Evolutionary conservation across 2,888 invertebrate genomes (phyloP).

Genomic region (Nemoura dubitans): DNA sequence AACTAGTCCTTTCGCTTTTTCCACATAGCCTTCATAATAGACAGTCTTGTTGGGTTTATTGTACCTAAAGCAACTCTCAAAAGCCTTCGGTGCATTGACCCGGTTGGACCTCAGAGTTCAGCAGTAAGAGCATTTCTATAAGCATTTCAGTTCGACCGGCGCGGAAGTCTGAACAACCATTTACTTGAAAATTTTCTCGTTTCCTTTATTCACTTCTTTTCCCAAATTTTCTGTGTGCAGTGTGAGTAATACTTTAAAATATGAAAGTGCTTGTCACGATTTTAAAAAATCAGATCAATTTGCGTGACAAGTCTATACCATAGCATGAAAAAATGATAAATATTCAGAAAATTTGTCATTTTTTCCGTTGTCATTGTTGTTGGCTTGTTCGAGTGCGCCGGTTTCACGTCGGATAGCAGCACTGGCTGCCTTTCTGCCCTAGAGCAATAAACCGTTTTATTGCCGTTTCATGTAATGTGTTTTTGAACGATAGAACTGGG

Average conservation of each 20-base stretch:
- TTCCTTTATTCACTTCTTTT: too few species aligned
- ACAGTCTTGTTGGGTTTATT: neutral
- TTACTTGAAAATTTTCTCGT: too few species aligned
- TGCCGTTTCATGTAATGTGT: conserved; percentile 29
- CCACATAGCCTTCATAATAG: neutral
- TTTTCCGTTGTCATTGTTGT: neutral
- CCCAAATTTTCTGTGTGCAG: too few species aligned
- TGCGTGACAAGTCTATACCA: too few species aligned
- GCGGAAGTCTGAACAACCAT: too few species aligned
- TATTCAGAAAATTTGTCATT: too few species aligned
- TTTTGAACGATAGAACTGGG: neutral
- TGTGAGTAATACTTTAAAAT: too few species aligned
- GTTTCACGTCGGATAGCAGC: neutral
- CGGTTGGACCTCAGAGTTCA: neutral
- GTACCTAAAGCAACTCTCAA: neutral
- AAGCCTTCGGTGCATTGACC: neutral
- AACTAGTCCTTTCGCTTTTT: neutral
- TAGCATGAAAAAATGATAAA: too few species aligned
- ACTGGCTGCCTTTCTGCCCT: neutral
- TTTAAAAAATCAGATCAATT: too few species aligned
- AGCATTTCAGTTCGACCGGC: too few species aligned
- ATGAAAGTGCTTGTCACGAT: too few species aligned
- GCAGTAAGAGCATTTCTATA: neutral
- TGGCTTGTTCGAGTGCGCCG: neutral
- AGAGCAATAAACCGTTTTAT: conserved; percentile 14